These are phyloP conservation scores for Polymixis flavicincta DNA, from an alignment of 2,888 invertebrate species.

Conservation along the genomic window DNA sequence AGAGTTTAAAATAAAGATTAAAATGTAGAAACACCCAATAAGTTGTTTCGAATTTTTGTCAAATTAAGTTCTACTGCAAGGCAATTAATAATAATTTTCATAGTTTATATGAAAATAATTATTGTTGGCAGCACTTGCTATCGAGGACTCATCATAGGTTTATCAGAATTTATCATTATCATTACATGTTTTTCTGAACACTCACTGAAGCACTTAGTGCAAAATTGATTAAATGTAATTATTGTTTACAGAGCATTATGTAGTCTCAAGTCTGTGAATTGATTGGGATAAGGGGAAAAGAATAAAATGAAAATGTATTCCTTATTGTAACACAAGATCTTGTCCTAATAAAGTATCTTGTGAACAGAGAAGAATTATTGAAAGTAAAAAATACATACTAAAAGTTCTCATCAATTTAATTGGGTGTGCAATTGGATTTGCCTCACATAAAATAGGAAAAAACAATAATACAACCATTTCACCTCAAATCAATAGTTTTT, in stretches of 20 bases:
- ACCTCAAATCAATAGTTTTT: neutral
- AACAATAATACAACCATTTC: neutral
- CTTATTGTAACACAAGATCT: neutral
- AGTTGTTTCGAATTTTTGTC: neutral
- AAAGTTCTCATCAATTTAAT: neutral
- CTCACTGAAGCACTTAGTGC: conserved; percentile 12
- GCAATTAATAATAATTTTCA: neutral
- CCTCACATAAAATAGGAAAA: neutral
- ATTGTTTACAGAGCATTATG: neutral
- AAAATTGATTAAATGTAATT: conserved; percentile 27
- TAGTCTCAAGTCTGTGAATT: conserved; percentile 1
- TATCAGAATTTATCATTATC: conserved; percentile 24
- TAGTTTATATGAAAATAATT: too few species aligned
- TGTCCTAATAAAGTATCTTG: neutral
- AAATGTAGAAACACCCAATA: neutral
- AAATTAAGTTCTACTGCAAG: neutral
- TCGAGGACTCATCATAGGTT: conserved; percentile 9
- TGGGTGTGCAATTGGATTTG: neutral
- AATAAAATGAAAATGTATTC: neutral
- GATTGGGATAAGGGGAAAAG: neutral
- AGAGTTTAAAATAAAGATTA: neutral
- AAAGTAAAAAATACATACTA: neutral
- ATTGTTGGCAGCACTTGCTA: conserved; percentile 3
- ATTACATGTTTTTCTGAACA: neutral
- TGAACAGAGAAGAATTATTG: neutral